Evolutionary conservation across 1,140 invertebrate genomes (phyloP).

Genomic region (Eciton burchellii): DNA sequence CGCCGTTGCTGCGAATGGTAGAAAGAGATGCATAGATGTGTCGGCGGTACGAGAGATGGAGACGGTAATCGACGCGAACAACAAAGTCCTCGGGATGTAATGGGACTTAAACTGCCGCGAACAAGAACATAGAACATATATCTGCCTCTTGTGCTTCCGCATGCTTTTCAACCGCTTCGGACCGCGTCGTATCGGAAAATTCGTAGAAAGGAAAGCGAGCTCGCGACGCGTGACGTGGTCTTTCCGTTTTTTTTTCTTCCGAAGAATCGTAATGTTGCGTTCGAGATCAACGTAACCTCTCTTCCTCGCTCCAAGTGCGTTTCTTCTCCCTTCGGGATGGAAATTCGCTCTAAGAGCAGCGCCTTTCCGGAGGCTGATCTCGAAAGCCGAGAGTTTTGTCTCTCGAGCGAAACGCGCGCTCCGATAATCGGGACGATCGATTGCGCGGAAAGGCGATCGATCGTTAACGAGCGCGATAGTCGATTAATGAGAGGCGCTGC

Average conservation of each 20-base stretch:
- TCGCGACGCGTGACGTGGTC: neutral
- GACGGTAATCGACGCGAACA: constrained; percentile 43
- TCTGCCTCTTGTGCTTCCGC: constrained; percentile 49
- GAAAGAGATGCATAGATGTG: neutral
- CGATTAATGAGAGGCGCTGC: constrained; percentile 20
- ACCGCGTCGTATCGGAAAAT: constrained; percentile 4
- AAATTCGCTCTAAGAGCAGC: no score
- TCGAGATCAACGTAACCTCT: no score
- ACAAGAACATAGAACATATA: constrained; percentile 23
- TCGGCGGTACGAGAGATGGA: neutral
- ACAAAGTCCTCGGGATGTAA: constrained; percentile 24
- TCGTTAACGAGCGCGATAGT: neutral
- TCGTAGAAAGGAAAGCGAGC: neutral
- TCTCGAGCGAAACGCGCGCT: neutral
- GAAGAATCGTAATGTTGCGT: neutral
- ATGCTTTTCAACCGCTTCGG: neutral
- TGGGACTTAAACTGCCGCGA: constrained; percentile 24
- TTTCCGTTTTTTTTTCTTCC: neutral
- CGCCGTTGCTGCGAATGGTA: neutral
- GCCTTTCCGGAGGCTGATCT: no score
- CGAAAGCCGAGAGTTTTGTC: neutral
- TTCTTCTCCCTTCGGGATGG: neutral
- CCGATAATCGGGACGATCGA: neutral
- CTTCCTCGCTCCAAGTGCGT: no score
- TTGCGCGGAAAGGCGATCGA: neutral